Evolutionary conservation across 2,113 vertebrate species (phyloP), one percentile per base, ranked within the genome.

Genomic region (Elaphurus davidianus): DNA sequence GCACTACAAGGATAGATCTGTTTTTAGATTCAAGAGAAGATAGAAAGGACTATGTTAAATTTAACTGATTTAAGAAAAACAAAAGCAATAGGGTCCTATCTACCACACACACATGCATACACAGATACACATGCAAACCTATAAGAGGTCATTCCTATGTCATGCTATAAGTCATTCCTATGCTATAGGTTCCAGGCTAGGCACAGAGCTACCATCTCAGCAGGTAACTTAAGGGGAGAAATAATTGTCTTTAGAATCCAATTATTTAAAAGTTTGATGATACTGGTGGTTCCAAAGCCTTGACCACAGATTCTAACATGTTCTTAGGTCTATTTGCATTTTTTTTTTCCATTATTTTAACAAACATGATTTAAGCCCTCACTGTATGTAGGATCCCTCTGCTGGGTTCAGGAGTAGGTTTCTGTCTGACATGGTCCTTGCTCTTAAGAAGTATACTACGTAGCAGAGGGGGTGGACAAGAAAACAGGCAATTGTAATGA

Each of bases 11-110:
- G 30, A 12, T 79, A 71, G 85, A 74, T 86, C 40, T 67, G 86
- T 67, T 87, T 87, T 91, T 82, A 93, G 83, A 85, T 81, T 52
- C 64, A 87, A 87, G 43, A 74, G 21, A 64, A 43, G 71, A 40
- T 9, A 81, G 19, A 67, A 54, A 74, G 50, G 45, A 52, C 64
- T 50, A 2, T 33, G n/a, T 59, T n/a, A 55, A 43, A 55, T 94
- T 28, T 52, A 78, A 52, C 45, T 64, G 40, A 84, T 7, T 84
- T 33, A 27, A 94, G 86, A 71, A 81, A 88, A 45, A 62, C 36
- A 64, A 79, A 92, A 36, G 25, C 28, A 79, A 84, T 16, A 9
- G 17, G n/a, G 64, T 84, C 47, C 40, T 90, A 28, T 93, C 50
- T 87, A 7, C 43, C 33, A 64, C 19, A 74, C 12, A 67, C 86